phyloP scores from a whole-genome alignment of 2,888 invertebrate species.

The Archips crataeganus region DNA sequence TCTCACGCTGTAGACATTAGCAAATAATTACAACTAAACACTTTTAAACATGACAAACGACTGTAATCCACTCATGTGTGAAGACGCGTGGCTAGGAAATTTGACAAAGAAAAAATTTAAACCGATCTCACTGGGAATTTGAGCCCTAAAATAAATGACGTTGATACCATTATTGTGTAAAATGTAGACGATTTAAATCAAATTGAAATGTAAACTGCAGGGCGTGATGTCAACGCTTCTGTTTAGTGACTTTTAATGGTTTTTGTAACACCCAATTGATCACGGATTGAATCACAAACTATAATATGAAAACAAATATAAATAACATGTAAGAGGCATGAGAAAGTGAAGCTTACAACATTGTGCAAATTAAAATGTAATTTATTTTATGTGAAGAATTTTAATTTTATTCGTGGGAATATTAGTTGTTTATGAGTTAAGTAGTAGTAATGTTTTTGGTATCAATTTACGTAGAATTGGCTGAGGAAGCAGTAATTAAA shows the following conservation, averaged over 20 bases:
- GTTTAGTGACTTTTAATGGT: constrained; percentile 78
- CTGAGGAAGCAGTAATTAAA: too few species aligned
- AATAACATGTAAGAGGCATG: constrained; percentile 62
- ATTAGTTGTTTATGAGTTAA: too few species aligned
- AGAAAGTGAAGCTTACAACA: constrained; percentile 61
- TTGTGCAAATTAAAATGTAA: constrained; percentile 59
- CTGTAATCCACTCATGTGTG: constrained; percentile 76
- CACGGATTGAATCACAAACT: constrained; percentile 69
- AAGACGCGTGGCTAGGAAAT: constrained; percentile 67
- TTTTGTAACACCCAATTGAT: constrained; percentile 82
- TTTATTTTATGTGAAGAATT: constrained; percentile 35
- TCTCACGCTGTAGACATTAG: constrained; percentile 74
- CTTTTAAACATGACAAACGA: constrained; percentile 81
- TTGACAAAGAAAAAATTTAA: constrained; percentile 53
- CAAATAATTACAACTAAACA: constrained; percentile 73
- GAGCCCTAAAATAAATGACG: constrained; percentile 9
- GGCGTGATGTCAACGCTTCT: constrained; percentile 71
- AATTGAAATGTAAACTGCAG: constrained; percentile 74
- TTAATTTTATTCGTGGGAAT: constrained; percentile 18
- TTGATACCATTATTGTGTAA: constrained; percentile 47
- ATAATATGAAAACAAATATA: constrained; percentile 59
- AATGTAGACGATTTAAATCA: constrained; percentile 55
- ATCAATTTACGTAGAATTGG: too few species aligned
- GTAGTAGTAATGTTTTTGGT: too few species aligned
- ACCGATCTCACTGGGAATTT: not conserved